Evolutionary conservation across 2,797 vertebrate species (phyloP).

Genomic region (Microtus californicus): DNA sequence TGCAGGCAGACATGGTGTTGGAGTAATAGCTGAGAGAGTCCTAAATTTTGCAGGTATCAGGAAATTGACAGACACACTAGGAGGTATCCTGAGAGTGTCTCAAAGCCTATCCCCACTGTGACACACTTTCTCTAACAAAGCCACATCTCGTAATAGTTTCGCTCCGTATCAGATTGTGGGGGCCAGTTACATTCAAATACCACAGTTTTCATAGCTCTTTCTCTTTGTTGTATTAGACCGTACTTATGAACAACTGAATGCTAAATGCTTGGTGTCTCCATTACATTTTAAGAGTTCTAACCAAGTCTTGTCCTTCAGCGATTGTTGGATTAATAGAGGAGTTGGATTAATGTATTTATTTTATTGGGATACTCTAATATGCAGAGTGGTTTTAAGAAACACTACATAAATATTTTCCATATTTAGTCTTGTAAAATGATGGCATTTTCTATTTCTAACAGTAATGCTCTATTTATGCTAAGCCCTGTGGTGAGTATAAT

Average conservation of each 20-base stretch:
- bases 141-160: neutral
- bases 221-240: neutral
- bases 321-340: neutral
- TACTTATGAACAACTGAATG: constrained; percentile 2
- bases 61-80: neutral
- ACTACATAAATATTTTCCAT: constrained; percentile 23
- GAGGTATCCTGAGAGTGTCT: neutral
- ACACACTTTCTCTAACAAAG: neutral
- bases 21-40: neutral
- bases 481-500: neutral
- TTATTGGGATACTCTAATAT: neutral
- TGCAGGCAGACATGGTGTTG: neutral
- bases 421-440: constrained; percentile 3
- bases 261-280: neutral
- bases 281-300: constrained; percentile 41
- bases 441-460: constrained; percentile 19
- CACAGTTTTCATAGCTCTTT: neutral
- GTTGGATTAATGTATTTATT: constrained; percentile 12
- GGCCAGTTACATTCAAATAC: neutral
- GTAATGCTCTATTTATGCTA: neutral
- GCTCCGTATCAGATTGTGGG: neutral
- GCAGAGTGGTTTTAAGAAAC: constrained; percentile 44
- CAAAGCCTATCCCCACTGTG: neutral
- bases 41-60: neutral
- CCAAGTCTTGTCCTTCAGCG: neutral